Evolutionary conservation across 2,888 invertebrate genomes (phyloP).

Genomic region (Diarsia mendica): DNA sequence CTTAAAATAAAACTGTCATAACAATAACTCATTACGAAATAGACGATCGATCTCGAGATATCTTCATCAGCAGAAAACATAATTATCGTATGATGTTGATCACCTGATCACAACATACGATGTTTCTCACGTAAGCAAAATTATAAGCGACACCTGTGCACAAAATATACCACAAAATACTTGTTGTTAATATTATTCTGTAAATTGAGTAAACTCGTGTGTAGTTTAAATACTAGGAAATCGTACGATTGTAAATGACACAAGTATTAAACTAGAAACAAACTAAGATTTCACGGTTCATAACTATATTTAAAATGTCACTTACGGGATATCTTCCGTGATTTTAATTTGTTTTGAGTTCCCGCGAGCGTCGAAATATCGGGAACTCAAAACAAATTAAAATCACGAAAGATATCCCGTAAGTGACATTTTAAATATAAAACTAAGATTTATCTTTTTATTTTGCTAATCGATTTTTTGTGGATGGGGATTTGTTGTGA

Average conservation of each 20-base stretch:
- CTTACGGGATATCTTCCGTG: no score
- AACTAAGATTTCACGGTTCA: no score
- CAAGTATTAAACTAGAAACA: not conserved
- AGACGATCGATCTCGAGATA: slow-evolving; percentile 45
- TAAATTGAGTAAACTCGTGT: slow-evolving; percentile 1
- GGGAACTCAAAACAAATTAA: no score
- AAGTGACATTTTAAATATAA: no score
- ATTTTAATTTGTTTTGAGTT: no score
- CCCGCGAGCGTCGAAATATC: no score
- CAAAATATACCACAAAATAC: slow-evolving; percentile 10
- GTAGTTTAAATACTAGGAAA: slow-evolving; percentile 24
- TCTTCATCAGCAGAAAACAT: slow-evolving; percentile 59
- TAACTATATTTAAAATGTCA: no score
- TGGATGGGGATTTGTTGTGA: not conserved
- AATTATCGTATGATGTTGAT: slow-evolving; percentile 65
- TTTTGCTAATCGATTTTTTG: no score
- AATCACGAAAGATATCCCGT: no score
- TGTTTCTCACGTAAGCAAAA: slow-evolving; percentile 29
- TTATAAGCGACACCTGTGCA: slow-evolving; percentile 31
- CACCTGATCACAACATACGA: slow-evolving; percentile 22
- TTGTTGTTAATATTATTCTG: slow-evolving; percentile 24
- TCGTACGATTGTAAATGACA: slow-evolving; percentile 31
- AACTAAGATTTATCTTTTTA: not conserved
- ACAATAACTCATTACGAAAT: slow-evolving; percentile 58
- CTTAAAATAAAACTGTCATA: slow-evolving; percentile 30